A percentile compares a stretch with the other conserved stretches of the same genome.
These are phyloP conservation scores for Trichomalopsis sarcophagae DNA, from an alignment of 1,140 invertebrate genomes.

Conservation along the genomic window DNA sequence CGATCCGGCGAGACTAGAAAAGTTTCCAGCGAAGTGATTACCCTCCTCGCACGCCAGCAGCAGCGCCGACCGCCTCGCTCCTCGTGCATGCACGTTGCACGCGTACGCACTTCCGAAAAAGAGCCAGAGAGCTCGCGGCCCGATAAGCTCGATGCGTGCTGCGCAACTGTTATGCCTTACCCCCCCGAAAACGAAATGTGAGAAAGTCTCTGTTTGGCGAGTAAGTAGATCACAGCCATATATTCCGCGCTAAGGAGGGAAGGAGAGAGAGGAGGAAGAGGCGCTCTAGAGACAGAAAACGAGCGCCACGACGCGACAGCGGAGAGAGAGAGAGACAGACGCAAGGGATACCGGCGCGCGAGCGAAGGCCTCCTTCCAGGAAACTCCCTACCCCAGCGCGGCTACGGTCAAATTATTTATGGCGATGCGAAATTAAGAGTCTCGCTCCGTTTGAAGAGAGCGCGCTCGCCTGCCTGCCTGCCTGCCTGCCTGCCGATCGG, in stretches of 20 bases:
- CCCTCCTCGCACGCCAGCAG: conserved; percentile 19
- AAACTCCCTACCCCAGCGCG: conserved; percentile 57
- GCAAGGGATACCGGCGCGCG: not conserved
- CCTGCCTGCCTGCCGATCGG: conserved; percentile 57
- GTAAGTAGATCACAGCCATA: conserved; percentile 31
- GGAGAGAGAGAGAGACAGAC: not conserved
- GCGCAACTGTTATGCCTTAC: no score
- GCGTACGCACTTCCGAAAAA: not conserved
- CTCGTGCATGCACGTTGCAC: no score
- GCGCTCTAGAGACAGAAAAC: conserved; percentile 22
- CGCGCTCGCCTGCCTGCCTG: conserved; percentile 54
- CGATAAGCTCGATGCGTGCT: not conserved
- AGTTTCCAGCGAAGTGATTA: conserved; percentile 68
- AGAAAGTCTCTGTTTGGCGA: conserved; percentile 32
- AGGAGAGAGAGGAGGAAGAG: not conserved
- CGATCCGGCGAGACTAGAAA: conserved; percentile 72
- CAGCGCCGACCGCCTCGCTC: no score
- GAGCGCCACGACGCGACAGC: no score
- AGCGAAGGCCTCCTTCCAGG: conserved; percentile 67
- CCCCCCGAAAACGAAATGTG: not conserved
- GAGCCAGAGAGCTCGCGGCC: not conserved
- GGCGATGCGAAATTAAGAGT: conserved; percentile 74
- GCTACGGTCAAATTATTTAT: conserved; percentile 73
- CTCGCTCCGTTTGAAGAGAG: conserved; percentile 69
- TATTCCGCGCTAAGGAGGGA: not conserved